Conservation (phyloP, 53 echinoderm and acorn worm genomes). For the Antedon mediterranea region DNA sequence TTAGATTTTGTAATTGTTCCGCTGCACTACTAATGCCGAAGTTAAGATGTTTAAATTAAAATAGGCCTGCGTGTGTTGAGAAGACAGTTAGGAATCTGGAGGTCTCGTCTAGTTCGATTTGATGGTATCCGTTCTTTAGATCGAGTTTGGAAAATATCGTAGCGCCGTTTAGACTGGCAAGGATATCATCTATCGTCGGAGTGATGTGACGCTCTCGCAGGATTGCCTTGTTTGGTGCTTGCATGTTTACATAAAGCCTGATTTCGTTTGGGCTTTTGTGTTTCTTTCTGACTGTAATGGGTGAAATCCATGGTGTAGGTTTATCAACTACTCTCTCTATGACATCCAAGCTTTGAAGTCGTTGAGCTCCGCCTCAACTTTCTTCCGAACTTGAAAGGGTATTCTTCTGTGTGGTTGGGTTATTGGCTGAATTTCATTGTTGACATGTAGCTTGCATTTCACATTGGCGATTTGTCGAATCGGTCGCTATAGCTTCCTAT, state of each 20-base stretch:
- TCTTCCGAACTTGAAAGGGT: slow-evolving; percentile 20
- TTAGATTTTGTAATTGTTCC: slow-evolving; percentile 34
- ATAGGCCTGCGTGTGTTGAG: slow-evolving; percentile 35
- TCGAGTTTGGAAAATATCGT: slow-evolving; percentile 43
- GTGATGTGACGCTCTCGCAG: slow-evolving; percentile 36
- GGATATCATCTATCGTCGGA: slow-evolving; percentile 41
- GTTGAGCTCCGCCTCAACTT: slow-evolving; percentile 10
- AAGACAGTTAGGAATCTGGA: slow-evolving; percentile 37
- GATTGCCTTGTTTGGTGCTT: slow-evolving; percentile 35
- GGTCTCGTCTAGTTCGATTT: slow-evolving; percentile 32
- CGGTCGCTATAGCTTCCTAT: too few species aligned
- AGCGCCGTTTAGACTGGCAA: slow-evolving; percentile 28
- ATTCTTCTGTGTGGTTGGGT: slow-evolving; percentile 16
- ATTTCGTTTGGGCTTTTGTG: neutral
- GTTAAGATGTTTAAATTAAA: slow-evolving; percentile 33
- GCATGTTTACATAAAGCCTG: slow-evolving; percentile 40
- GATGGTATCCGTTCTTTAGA: slow-evolving; percentile 61
- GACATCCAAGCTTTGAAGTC: slow-evolving; percentile 9
- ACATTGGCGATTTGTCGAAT: neutral
- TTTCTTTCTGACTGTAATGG: slow-evolving; percentile 34
- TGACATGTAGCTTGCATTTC: slow-evolving; percentile 15
- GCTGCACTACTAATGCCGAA: slow-evolving; percentile 43
- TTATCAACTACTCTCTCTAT: slow-evolving; percentile 14
- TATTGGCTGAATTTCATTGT: slow-evolving; percentile 20
- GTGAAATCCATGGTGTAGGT: neutral